Evolutionary conservation across 2,888 invertebrate genomes (phyloP), one percentile per base, ranked within the genome.

Genomic region (Heliconius ethilla): DNA sequence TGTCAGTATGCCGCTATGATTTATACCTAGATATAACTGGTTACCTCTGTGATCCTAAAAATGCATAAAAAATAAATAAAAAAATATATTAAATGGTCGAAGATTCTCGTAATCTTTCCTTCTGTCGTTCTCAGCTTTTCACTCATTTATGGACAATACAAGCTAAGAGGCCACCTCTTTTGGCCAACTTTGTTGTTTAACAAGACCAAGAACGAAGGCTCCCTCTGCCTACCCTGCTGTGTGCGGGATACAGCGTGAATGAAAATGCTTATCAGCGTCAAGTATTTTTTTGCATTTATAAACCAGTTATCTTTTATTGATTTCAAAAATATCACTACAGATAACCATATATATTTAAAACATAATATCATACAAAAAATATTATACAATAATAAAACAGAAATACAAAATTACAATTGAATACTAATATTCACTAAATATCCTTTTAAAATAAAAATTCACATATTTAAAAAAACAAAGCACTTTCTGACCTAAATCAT

Each of bases 1-100:
- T 75, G 99, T 98, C 84, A 99, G 96, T 83, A 99, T 98, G 63
- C 99, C 99, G 85, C 97, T 97, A 92, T 98, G 98, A 91, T 99
- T 99, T 85, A 99, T 98, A 76, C 99, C 99, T 83, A 99, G 95
- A 90, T 98, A 99, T 78, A 99, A 95, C 88, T 98, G 98, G 84
- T 97, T 97, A 66, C 98, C 98, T 90, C 98, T 96, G 90, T 98
- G 98, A 90, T 99, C 99, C 98, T 98, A 76, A 25, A 29, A 15
- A 59, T 29, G 62, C 18, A 70, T 45, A 22, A 18, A 15, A 45
- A 45, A 9, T 6, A 22, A 55, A 22, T 22, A 9, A 3, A n/a
- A 59, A 22, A n/a, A n/a, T 10, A n/a, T 59, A 10, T 22, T 9
- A n/a, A 59, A 59, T 59, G 59, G 59, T 59, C 59, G 18, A 51